Conservation (phyloP, 2,113 vertebrate species). For the Gymnobelideus leadbeateri region DNA sequence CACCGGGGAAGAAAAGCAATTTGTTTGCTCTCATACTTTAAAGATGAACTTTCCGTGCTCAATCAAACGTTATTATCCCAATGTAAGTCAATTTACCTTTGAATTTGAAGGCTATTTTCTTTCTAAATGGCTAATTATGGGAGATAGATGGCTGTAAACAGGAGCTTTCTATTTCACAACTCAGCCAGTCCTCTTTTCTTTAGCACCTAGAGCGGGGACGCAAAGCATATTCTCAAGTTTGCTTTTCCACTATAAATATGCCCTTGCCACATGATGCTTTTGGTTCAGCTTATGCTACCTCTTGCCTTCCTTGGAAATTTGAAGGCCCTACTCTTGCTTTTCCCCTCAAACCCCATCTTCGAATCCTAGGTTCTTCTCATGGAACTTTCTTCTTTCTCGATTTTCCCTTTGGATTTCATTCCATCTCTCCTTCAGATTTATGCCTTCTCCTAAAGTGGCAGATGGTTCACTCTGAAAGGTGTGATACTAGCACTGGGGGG, state of each 20-base stretch:
- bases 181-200: slow-evolving; percentile 39
- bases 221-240: neutral
- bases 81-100: slow-evolving; percentile 82
- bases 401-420: neutral
- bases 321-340: neutral
- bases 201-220: neutral
- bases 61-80: slow-evolving; percentile 80
- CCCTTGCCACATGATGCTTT: neutral
- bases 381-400: neutral
- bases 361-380: neutral
- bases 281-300: too few relatives aligned
- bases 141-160: slow-evolving; percentile 80
- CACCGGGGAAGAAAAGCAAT: slow-evolving; percentile 76
- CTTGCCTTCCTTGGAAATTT: fast-evolving
- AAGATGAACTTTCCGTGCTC: slow-evolving; percentile 81
- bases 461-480: fast-evolving
- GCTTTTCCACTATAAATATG: neutral
- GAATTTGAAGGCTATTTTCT: slow-evolving; percentile 80
- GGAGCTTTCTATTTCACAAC: slow-evolving; percentile 54
- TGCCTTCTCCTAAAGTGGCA: too few relatives aligned
- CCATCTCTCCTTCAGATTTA: too few relatives aligned
- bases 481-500: neutral
- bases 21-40: slow-evolving; percentile 78
- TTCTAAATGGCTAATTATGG: slow-evolving; percentile 83
- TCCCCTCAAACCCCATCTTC: neutral